Percentiles rank a stretch among this genome's conserved stretches.
phyloP scores from a whole-genome alignment of 1,140 invertebrate genomes.

The Lasioglossum albipes region DNA sequence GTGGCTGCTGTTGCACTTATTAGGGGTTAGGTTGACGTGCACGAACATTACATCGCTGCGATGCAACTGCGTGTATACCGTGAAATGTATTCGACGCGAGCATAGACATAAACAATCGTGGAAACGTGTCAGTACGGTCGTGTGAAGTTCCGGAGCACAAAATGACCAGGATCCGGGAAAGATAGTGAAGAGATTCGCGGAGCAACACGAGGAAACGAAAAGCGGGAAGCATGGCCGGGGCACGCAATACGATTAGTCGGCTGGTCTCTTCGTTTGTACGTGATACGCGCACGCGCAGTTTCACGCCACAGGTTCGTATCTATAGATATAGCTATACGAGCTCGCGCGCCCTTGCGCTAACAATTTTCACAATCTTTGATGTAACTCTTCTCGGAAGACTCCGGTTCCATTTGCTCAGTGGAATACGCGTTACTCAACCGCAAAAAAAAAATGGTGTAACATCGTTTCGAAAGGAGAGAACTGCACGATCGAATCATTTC shows the following conservation, averaged over 20 bases:
- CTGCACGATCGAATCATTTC: background rate
- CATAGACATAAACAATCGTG: background rate
- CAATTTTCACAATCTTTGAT: constrained; percentile 6
- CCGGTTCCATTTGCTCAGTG: background rate
- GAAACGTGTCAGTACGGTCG: background rate
- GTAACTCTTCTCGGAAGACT: background rate
- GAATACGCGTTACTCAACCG: background rate
- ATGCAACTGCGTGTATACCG: background rate
- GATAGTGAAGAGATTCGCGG: constrained; percentile 17
- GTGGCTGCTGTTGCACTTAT: constrained; percentile 36
- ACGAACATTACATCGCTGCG: constrained; percentile 4
- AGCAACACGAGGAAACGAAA: constrained; percentile 38
- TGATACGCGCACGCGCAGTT: constrained; percentile 27
- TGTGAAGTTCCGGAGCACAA: constrained; percentile 11
- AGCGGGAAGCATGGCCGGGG: constrained; percentile 57
- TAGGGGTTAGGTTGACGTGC: constrained; percentile 49
- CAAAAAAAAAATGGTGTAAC: too few relatives aligned
- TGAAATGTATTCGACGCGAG: background rate
- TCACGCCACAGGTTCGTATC: background rate
- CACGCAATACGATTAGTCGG: constrained; percentile 55
- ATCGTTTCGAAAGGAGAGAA: background rate
- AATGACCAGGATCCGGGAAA: constrained; percentile 17
- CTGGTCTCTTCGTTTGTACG: constrained; percentile 24
- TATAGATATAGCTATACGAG: background rate
- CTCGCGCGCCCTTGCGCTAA: background rate